A percentile compares a stretch with the other conserved stretches of the same genome.
Conservation (phyloP, 2,888 invertebrate genomes). For the Rhingia campestris region DNA sequence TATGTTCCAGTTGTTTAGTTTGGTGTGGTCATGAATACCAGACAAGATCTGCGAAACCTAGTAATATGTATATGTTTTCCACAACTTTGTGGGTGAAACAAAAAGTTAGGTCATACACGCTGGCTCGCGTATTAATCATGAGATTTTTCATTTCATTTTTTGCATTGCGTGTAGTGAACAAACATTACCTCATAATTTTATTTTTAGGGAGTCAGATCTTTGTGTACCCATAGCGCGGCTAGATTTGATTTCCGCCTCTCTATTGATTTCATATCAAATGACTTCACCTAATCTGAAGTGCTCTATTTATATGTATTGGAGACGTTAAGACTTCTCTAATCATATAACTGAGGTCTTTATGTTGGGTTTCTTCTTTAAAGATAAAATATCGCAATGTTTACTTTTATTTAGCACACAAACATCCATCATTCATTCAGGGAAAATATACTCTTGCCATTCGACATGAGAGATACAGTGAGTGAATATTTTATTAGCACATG, state of each 20-base stretch:
- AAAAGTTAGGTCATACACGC: slow-evolving; percentile 62
- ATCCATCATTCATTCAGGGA: slow-evolving; percentile 23
- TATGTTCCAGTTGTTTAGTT: slow-evolving; percentile 21
- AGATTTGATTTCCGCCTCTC: slow-evolving; percentile 6
- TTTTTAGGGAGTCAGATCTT: slow-evolving; percentile 58
- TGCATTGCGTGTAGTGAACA: slow-evolving; percentile 45
- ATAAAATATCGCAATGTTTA: slow-evolving; percentile 55
- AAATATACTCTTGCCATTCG: slow-evolving; percentile 10
- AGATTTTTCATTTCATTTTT: slow-evolving; percentile 22
- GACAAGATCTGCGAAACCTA: slow-evolving; percentile 25
- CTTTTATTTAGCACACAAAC: slow-evolving; percentile 46
- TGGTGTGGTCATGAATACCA: slow-evolving; percentile 11
- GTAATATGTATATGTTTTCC: slow-evolving; percentile 9
- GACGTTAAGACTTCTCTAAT: slow-evolving; percentile 21
- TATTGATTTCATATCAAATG: slow-evolving; percentile 49
- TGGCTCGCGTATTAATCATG: slow-evolving; percentile 41
- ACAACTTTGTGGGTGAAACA: slow-evolving; percentile 31
- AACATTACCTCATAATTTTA: slow-evolving; percentile 71
- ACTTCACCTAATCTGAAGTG: slow-evolving; percentile 51
- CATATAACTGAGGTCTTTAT: slow-evolving; percentile 37
- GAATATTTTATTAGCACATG: slow-evolving; percentile 14
- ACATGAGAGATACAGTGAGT: slow-evolving; percentile 10
- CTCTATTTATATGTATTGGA: slow-evolving; percentile 37
- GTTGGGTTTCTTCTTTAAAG: not conserved
- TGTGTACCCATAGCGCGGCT: slow-evolving; percentile 5